Percentiles rank a stretch among this genome's conserved stretches.
These are phyloP conservation scores for Apotomis capreana DNA, from an alignment of 2,888 invertebrate genomes.

Conservation along the genomic window DNA sequence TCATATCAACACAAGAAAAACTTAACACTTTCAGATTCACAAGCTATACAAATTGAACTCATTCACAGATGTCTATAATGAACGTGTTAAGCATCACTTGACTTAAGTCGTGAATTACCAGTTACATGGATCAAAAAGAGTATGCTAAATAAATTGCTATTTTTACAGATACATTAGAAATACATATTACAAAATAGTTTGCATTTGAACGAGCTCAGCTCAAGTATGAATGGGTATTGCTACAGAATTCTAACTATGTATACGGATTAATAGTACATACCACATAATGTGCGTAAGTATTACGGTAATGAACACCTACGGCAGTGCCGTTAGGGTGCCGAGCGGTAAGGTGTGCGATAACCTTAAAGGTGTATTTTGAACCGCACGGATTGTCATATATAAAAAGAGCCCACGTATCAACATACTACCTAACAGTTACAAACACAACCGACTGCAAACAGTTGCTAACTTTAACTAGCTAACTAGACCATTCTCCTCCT, in stretches of 20 bases:
- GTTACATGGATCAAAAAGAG: not conserved
- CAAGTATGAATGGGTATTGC: not conserved
- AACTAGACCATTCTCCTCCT: not conserved
- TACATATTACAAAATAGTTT: not conserved
- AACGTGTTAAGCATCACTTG: not conserved
- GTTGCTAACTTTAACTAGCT: slow-evolving; percentile 18
- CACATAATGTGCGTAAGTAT: not conserved
- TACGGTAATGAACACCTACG: too few relatives aligned
- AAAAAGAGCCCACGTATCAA: not conserved
- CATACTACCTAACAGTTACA: not conserved
- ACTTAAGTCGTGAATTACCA: not conserved
- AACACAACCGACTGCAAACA: slow-evolving; percentile 1
- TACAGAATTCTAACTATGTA: not conserved
- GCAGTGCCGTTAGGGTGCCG: not conserved
- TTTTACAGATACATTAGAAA: not conserved
- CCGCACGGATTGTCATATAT: too few relatives aligned
- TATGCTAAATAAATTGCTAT: not conserved
- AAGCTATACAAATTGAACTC: too few relatives aligned
- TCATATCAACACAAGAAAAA: too few relatives aligned
- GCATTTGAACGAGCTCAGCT: not conserved
- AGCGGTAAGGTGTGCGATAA: too few relatives aligned
- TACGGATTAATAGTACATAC: not conserved
- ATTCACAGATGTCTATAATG: too few relatives aligned
- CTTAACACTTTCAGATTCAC: too few relatives aligned
- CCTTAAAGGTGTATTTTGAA: too few relatives aligned